These are phyloP conservation scores for Myrmophylax atrothorax DNA, from an alignment of 2,113 vertebrate genomes.

Conservation along the genomic window DNA sequence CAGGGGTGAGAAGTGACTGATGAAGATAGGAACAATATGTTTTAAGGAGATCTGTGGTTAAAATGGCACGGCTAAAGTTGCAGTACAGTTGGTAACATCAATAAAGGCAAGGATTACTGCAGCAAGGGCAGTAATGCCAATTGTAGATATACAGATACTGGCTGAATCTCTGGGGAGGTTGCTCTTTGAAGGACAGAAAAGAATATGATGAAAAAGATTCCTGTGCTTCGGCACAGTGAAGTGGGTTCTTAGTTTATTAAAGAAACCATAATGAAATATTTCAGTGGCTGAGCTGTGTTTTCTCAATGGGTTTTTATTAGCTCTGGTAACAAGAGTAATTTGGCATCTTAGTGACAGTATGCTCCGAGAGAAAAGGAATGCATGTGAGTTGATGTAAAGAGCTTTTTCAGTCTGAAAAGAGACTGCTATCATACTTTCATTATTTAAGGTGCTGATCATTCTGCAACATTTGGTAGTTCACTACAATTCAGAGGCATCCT, in stretches of 20 bases:
- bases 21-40: neutral
- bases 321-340: neutral
- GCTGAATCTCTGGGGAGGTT: constrained; percentile 8
- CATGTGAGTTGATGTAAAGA: neutral
- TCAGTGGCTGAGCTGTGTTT: neutral
- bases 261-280: neutral
- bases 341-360: neutral
- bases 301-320: constrained; percentile 9
- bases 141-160: neutral
- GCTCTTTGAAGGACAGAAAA: neutral
- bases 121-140: neutral
- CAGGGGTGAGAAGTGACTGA: neutral
- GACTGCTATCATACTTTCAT: neutral
- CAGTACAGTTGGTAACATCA: neutral
- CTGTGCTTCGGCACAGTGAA: neutral
- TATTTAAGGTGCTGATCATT: neutral
- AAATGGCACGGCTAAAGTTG: neutral
- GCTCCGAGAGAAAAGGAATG: neutral
- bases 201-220: neutral
- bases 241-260: neutral
- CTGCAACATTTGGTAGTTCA: neutral
- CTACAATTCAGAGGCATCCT: rapidly evolving
- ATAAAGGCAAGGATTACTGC: constrained; percentile 12
- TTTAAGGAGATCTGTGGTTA: constrained; percentile 20
- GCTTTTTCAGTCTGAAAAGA: neutral